Base-by-base conservation (phyloP, 37 sponge, comb jelly and placozoan species). In the Petrosia ficiformis region DNA sequence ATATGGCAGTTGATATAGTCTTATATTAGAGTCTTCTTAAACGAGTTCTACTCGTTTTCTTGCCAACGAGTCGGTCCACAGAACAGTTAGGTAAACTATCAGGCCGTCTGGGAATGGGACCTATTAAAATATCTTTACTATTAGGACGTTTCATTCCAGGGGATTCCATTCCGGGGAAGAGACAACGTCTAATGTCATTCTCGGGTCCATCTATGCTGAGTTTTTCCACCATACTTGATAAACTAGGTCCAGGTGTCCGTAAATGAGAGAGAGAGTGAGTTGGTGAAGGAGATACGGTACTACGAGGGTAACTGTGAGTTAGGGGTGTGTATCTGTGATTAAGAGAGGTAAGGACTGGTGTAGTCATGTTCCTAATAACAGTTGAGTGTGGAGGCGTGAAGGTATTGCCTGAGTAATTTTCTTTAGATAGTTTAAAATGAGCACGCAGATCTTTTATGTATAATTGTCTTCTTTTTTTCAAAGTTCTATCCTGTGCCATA, bases 361-460 rank as follows among this genome's bases (percentile, higher is more conserved):
- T 24, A 19, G 19, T 22, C 25, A 22, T 21, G n/a, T 42, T 0
- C 36, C 37, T 35, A 74, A 58, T 38, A 73, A 73, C 30, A 82
- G 44, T 48, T n/a, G n/a, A n/a, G n/a, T n/a, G n/a, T n/a, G n/a
- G n/a, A n/a, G n/a, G n/a, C n/a, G n/a, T n/a, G n/a, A n/a, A n/a
- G n/a, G n/a, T n/a, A n/a, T n/a, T n/a, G n/a, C n/a, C n/a, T n/a
- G n/a, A n/a, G n/a, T n/a, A n/a, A n/a, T n/a, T n/a, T 68, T 67
- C 75, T 72, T 84, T 84, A 14, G 65, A 76, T 64, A 44, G 36
- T 32, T 31, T 2, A 64, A 75, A 83, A 33, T 83, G 67, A 26
- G 56, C 61, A 14, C 76, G 40, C 24, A 38, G n/a, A 8, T 32
- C 2, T 19, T 67, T 42, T 19, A 83, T 44, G 40, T 75, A 83